Evolutionary conservation across 2,797 vertebrate genomes (phyloP), one percentile per base, ranked within the genome.

Genomic region (Pseudochromis fuscus): DNA sequence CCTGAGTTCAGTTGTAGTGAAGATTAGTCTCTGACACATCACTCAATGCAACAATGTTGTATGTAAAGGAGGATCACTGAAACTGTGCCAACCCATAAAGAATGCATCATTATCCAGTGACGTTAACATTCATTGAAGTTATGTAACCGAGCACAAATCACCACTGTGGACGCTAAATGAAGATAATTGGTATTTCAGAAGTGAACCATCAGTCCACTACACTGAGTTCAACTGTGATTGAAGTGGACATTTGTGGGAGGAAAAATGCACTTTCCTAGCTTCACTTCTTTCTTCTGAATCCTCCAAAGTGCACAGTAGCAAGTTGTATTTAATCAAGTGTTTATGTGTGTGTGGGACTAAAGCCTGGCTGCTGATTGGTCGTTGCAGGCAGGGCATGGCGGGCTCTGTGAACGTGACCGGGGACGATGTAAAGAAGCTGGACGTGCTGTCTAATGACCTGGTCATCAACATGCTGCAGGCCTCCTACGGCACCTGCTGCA

Each of bases 351-450:
- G 33, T 5, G 4, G 24, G n/a, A 9, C 24, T 75, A 1, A 81
- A 40, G 6, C 33, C 19, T 37, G 57, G 25, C 55, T 48, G n/a
- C 31, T 58, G 67, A 23, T 58, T 68, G 79, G 5, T 70, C 40
- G 27, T 0, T 37, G 3, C 83, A 93, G 92, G 46, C 92, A 93
- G 16, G 98, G 97, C 45, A 79, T 99, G 45, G 95, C 96, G 0
- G 97, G 98, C 19, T 94, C 93, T 0, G 93, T 98, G 68, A 99
- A 99, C 0, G 96, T 98, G 88, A 99, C 97, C 0, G 98, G 97
- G 0, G 97, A 98, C 0, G 96, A 99, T 2, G 95, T 96, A 92
- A 99, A 99, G 93, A 99, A 99, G 84, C 91, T 99, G 92, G 98
- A 98, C 5, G 93, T 99, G 7, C 84, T 99, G 48, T 98, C 98